These are phyloP conservation scores for Drosophila leonis DNA, from an alignment of 2,888 invertebrate species.

Conservation along the genomic window DNA sequence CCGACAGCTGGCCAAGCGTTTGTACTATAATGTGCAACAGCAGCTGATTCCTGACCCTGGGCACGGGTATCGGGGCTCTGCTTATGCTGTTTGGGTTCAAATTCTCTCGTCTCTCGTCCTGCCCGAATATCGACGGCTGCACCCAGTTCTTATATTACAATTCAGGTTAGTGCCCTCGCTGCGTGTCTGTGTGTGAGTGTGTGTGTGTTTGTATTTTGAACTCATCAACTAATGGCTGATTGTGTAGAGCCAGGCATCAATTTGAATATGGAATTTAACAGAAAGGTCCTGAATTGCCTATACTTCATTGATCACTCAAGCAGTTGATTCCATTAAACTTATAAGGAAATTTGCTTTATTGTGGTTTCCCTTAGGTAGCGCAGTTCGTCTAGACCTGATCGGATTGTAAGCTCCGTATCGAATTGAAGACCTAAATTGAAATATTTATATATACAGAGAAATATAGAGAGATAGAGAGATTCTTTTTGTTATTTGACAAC, in stretches of 20 bases:
- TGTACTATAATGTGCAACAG: conserved; percentile 46
- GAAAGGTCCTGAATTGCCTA: conserved; percentile 31
- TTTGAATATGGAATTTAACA: conserved; percentile 54
- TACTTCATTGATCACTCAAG: conserved; percentile 49
- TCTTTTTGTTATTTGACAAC: neutral
- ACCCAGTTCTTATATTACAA: conserved; percentile 72
- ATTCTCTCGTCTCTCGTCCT: conserved; percentile 8
- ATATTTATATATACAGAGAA: conserved; percentile 15
- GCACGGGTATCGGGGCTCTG: conserved; percentile 32
- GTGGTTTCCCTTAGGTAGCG: conserved; percentile 25
- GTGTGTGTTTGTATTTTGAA: conserved; percentile 51
- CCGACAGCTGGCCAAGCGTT: conserved; percentile 75
- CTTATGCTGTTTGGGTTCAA: conserved; percentile 22
- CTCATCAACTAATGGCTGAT: conserved; percentile 69
- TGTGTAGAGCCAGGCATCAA: conserved; percentile 35
- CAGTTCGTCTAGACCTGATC: conserved; percentile 17
- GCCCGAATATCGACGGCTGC: conserved; percentile 51
- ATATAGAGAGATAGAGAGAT: neutral
- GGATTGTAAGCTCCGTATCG: neutral
- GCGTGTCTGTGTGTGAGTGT: conserved; percentile 14
- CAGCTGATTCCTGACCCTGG: conserved; percentile 76
- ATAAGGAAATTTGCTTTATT: conserved; percentile 31
- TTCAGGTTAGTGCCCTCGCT: conserved; percentile 70
- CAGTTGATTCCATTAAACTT: conserved; percentile 68
- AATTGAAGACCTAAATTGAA: conserved; percentile 34